phyloP scores from a whole-genome alignment of 2,888 invertebrate genomes.

The Melanophora roralis region DNA sequence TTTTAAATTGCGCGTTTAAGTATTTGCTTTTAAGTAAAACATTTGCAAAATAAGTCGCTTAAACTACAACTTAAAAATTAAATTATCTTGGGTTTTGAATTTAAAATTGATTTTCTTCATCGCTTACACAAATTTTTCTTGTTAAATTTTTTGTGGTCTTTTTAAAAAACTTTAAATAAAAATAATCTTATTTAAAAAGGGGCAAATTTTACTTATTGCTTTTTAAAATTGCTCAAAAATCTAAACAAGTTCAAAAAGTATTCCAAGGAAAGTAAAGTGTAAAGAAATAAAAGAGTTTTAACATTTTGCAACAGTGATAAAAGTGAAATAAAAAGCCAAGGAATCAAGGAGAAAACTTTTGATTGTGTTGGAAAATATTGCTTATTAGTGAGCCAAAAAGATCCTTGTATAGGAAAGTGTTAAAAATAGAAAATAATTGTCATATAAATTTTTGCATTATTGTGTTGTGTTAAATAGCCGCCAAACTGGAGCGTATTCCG shows the following conservation, averaged over 20 bases:
- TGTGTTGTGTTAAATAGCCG: constrained; percentile 65
- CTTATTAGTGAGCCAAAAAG: neutral
- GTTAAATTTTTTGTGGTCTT: constrained; percentile 49
- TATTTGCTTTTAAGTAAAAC: no score
- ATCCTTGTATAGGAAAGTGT: neutral
- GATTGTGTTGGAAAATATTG: constrained; percentile 29
- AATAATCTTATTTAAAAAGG: constrained; percentile 15
- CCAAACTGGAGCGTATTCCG: constrained; percentile 95
- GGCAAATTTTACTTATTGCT: constrained; percentile 1
- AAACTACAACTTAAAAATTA: no score
- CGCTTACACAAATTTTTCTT: constrained; percentile 54
- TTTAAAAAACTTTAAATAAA: constrained; percentile 52
- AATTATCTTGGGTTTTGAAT: no score
- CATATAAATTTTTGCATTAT: constrained; percentile 7
- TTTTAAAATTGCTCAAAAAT: neutral
- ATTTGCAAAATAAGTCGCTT: no score
- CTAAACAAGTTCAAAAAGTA: constrained; percentile 14
- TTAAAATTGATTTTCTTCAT: no score
- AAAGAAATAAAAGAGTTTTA: neutral
- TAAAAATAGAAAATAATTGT: neutral
- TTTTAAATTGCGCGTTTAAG: no score
- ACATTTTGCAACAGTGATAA: neutral
- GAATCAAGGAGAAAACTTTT: constrained; percentile 6
- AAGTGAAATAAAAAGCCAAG: neutral
- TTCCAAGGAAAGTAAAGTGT: neutral